These are phyloP conservation scores for fruit fly (Drosophila melanogaster) DNA, from an alignment of 1,140 invertebrate species.

Conservation along the genomic window DNA sequence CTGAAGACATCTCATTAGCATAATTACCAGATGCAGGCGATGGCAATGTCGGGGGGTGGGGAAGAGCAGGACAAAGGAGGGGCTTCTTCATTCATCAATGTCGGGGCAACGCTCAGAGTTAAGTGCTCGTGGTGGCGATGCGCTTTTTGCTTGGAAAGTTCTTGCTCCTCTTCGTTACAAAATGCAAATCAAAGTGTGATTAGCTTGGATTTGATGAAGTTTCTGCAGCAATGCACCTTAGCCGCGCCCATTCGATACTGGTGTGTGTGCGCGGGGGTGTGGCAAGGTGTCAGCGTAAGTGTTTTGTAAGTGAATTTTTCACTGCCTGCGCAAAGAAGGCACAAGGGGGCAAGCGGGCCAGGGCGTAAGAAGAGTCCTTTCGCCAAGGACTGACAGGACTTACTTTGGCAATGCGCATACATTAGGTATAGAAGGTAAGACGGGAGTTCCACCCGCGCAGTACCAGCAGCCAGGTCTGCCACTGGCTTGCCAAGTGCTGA, in stretches of 20 bases:
- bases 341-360: constrained; percentile 32
- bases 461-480: constrained; percentile 19
- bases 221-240: constrained; percentile 73
- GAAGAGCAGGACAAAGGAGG: not conserved
- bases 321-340: constrained; percentile 32
- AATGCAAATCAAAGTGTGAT: constrained; percentile 83
- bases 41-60: not conserved
- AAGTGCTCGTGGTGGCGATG: constrained; percentile 66
- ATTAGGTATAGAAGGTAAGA: constrained; percentile 30
- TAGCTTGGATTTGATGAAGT: constrained; percentile 80
- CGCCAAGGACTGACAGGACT: constrained; percentile 35
- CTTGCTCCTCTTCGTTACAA: constrained; percentile 56
- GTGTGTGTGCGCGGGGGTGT: constrained; percentile 30
- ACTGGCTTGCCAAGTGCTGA: constrained; percentile 40
- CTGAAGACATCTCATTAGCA: constrained; percentile 77
- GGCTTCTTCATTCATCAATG: constrained; percentile 75
- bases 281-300: constrained; percentile 69
- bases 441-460: not conserved
- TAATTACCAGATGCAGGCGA: constrained; percentile 67
- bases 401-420: constrained; percentile 59
- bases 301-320: constrained; percentile 78
- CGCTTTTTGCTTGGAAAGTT: constrained; percentile 63
- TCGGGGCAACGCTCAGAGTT: constrained; percentile 68
- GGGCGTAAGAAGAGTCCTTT: not conserved
- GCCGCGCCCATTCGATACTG: not conserved